Base-by-base conservation (phyloP, 2,113 vertebrate genomes). In the Phyllostomus discolor region DNA sequence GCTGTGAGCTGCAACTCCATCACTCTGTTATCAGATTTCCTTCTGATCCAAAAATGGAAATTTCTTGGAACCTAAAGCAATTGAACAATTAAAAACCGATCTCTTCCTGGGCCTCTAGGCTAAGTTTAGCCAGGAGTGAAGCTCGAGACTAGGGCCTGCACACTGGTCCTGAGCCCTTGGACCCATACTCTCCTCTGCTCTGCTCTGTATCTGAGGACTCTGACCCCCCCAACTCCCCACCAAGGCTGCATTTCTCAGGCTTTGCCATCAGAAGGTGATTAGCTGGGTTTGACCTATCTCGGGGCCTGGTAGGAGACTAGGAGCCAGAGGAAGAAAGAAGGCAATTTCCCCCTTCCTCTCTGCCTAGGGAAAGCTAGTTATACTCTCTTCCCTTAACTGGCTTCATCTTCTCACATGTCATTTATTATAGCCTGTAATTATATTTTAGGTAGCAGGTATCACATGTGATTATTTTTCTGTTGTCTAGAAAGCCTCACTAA, bases 111-210 rank as follows among this genome's bases (percentile, higher is more conserved):
- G 15, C 33, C 10, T 62, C 20, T 28, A 64, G 33, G 16, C 43
- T 75, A 69, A 46, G 2, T 52, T 80, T 11, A 31, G 41, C 17
- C 0, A 24, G 48, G 10, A 91, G 35, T 26, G 50, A 62, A 59
- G 28, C 11, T 11, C 3, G 20, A 43, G 50, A 31, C 9, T 15
- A 7, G 2, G 31, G 14, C 10, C 8, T 7, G 2, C 7, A 26
- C 54, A 7, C 15, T 28, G 4, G 31, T 24, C 12, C 41, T 24
- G 10, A n/a, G 38, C 3, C 35, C n/a, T 35, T 3, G 2, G 1
- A 22, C 4, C 11, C 43, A 2, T 5, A 1, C 24, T 73, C 1
- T 10, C 19, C 67, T 50, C 41, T 4, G 1, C 4, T 50, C 41
- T 43, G 10, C 46, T 57, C 26, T n/a, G 19, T 15, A 54, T 19